Percentiles rank a stretch among this genome's conserved stretches.
Conservation (phyloP, 2,797 vertebrate genomes). For the Poecilia velifera region DNA sequence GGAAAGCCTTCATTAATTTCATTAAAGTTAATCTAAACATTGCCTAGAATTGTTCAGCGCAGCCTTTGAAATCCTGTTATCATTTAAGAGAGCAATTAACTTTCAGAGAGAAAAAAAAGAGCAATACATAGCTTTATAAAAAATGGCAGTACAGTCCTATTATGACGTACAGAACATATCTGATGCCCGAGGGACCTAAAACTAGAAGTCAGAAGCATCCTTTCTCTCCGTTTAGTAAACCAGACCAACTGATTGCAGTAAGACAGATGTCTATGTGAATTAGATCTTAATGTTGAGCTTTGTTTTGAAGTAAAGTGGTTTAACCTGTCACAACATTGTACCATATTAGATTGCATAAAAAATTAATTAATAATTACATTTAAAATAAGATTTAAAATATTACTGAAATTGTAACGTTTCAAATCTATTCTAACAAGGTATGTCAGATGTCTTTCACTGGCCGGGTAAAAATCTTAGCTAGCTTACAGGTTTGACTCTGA, state of each 20-base stretch:
- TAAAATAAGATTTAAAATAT: not conserved
- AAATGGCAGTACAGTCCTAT: not conserved
- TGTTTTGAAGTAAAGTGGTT: not conserved
- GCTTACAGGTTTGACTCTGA: not conserved
- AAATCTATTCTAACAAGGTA: not conserved
- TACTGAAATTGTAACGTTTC: not conserved
- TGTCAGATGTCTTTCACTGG: not conserved
- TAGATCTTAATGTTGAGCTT: not conserved
- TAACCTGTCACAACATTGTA: too few relatives aligned
- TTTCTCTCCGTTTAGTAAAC: not conserved
- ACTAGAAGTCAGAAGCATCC: not conserved
- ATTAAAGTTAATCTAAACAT: constrained; percentile 2
- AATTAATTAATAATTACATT: too few relatives aligned
- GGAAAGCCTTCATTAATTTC: not conserved
- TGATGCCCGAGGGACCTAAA: not conserved
- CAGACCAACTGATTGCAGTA: not conserved
- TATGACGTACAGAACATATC: not conserved
- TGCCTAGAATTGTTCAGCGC: not conserved
- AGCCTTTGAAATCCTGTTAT: constrained; percentile 2
- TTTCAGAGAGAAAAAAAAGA: not conserved
- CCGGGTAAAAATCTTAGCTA: not conserved
- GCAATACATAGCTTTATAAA: not conserved
- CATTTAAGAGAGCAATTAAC: constrained; percentile 1
- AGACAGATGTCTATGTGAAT: not conserved
- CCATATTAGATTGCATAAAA: too few relatives aligned